These are phyloP conservation scores for Cancer borealis DNA, from an alignment of 2,888 invertebrate species.

Conservation along the genomic window DNA sequence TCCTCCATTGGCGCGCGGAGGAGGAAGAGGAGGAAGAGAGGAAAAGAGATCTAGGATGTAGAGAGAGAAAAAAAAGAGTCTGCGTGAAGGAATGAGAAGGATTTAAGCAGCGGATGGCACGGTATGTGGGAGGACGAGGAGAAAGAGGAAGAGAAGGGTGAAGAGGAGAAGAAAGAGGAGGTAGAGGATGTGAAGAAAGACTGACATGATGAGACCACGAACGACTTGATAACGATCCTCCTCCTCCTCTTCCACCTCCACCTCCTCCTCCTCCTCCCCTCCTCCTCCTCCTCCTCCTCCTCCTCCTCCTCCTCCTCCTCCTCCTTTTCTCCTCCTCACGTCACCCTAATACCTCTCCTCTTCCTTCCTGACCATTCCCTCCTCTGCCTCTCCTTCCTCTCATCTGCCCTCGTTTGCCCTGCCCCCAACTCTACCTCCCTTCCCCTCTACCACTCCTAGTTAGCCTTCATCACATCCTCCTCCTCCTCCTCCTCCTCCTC, in stretches of 20 bases:
- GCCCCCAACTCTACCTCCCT: too few species aligned
- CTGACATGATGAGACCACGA: neutral
- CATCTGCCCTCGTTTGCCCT: neutral
- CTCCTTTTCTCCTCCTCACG: neutral
- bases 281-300: neutral
- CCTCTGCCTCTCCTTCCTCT: neutral
- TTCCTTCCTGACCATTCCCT: neutral
- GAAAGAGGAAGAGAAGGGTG: constrained; percentile 8
- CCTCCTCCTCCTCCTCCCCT: neutral
- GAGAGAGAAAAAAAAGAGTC: neutral
- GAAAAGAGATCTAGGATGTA: neutral
- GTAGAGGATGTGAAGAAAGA: neutral
- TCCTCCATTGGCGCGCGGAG: neutral
- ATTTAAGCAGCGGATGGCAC: neutral
- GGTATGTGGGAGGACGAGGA: neutral
- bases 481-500: neutral
- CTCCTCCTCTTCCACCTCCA: neutral
- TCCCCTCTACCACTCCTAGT: too few species aligned
- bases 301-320: neutral
- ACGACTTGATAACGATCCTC: neutral
- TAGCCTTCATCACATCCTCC: too few species aligned
- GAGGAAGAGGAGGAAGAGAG: neutral
- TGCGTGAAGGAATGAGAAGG: neutral
- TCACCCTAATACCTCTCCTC: neutral
- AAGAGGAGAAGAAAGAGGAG: constrained; percentile 9